Percentiles rank a stretch among this genome's conserved stretches.
phyloP scores from a whole-genome alignment of 2,888 invertebrate genomes.

The Caenorhabditis sp. region DNA sequence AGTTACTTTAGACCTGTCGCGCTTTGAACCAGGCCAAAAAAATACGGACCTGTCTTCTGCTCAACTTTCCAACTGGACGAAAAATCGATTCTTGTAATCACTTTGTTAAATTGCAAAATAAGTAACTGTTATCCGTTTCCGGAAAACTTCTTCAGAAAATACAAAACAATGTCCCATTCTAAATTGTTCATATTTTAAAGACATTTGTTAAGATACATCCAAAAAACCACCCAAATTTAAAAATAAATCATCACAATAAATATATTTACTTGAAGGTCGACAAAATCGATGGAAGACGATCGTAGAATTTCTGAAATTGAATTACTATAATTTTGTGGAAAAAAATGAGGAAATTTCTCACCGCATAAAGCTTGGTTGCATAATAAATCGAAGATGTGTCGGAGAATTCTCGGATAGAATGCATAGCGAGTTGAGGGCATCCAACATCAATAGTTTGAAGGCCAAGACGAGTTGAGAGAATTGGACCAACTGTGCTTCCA shows the following conservation, averaged over 20 bases:
- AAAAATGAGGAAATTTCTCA: slow-evolving; percentile 39
- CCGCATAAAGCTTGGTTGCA: slow-evolving; percentile 72
- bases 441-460: slow-evolving; percentile 74
- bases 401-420: slow-evolving; percentile 74
- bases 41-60: too few relatives aligned
- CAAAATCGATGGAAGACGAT: background rate
- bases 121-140: too few relatives aligned
- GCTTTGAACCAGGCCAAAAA: too few relatives aligned
- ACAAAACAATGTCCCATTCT: too few relatives aligned
- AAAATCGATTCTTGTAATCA: too few relatives aligned
- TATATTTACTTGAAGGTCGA: background rate
- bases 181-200: too few relatives aligned
- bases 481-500: slow-evolving; percentile 75
- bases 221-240: too few relatives aligned
- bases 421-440: slow-evolving; percentile 75
- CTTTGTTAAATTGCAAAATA: too few relatives aligned
- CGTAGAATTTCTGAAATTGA: slow-evolving; percentile 1
- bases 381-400: slow-evolving; percentile 73
- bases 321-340: background rate
- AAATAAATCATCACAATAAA: background rate
- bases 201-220: too few relatives aligned
- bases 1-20: too few relatives aligned
- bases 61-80: too few relatives aligned
- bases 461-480: slow-evolving; percentile 74
- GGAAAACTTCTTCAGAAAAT: too few relatives aligned